Base-by-base conservation (phyloP, 2,888 invertebrate species). In the Lycocerus yunnanus region DNA sequence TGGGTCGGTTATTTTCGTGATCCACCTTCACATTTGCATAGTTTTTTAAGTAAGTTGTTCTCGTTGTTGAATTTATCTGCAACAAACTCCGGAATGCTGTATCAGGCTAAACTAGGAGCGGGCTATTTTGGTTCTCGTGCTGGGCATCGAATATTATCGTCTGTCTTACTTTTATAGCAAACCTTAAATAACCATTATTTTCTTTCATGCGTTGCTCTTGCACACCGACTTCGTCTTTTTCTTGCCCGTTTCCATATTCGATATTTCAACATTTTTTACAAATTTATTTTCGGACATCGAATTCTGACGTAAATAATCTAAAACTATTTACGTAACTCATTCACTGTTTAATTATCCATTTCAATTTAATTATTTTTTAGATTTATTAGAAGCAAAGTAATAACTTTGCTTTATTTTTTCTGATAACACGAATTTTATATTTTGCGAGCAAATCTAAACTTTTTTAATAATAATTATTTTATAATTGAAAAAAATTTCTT, bases 91-190 rank as follows among this genome's bases (percentile, higher is more conserved):
- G 81, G 80, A 81, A 81, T 80, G 80, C 76, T 77, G 71, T 59
- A 63, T 78, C 82, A 79, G 81, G 76, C 83, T 83, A 83, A 82
- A 83, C 82, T 81, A 81, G 83, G 83, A 83, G 82, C 78, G 82
- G 71, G 80, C 76, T 83, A 83, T 83, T 83, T 83, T 78, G 16
- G 81, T 76, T 66, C 67, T 66, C 43, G 76, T 69, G 68, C 74
- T 74, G 74, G 75, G 77, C 68, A 74, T 69, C 69, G 68, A 72
- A 72, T 72, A 71, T 18, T 68, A 71, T 74, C 72, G 60, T 74
- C 74, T 70, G 71, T 75, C 74, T 68, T 68, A 58, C 71, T 75
- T 76, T 66, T 18, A 16, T 27, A 58, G 15, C 66, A 63, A 63
- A 15, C 27, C 27, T 71, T 66, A 71, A 71, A 66, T 66, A 66